Evolutionary conservation across 2,888 invertebrate species (phyloP).

Genomic region (Thysanoteuthis rhombus): DNA sequence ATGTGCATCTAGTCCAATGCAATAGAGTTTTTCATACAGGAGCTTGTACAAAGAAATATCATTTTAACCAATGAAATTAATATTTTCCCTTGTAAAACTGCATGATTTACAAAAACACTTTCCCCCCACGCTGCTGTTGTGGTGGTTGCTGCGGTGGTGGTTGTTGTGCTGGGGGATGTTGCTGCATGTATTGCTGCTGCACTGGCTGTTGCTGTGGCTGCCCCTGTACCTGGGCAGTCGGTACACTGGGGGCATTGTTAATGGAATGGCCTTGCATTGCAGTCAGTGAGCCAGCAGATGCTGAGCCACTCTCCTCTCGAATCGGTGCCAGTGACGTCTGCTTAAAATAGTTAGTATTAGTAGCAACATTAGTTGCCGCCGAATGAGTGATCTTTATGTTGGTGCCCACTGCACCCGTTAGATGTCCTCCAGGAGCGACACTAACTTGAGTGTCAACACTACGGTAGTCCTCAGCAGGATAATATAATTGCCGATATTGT

Average conservation of each 20-base stretch:
- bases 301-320: slow-evolving; percentile 25
- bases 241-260: not conserved
- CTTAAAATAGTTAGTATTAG: slow-evolving; percentile 21
- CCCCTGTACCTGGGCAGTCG: not conserved
- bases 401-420: slow-evolving; percentile 20
- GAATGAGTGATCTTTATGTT: slow-evolving; percentile 28
- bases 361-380: slow-evolving; percentile 13
- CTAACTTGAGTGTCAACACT: slow-evolving; percentile 35
- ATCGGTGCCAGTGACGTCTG: slow-evolving; percentile 27
- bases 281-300: slow-evolving; percentile 22
- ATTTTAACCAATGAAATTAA: slow-evolving; percentile 1
- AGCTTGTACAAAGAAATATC: not conserved
- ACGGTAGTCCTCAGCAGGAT: slow-evolving; percentile 53
- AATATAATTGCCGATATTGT: slow-evolving; percentile 59
- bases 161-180: not conserved
- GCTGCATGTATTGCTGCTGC: not conserved
- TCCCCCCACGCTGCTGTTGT: not conserved
- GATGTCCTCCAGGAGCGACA: slow-evolving; percentile 23
- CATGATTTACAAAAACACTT: not conserved
- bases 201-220: not conserved
- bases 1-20: slow-evolving; percentile 12
- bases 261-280: slow-evolving; percentile 23
- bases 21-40: slow-evolving; percentile 12
- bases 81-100: no score
- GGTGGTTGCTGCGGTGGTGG: not conserved